Base-by-base conservation (phyloP, 2,888 invertebrate genomes). In the Stegana nigrithorax region DNA sequence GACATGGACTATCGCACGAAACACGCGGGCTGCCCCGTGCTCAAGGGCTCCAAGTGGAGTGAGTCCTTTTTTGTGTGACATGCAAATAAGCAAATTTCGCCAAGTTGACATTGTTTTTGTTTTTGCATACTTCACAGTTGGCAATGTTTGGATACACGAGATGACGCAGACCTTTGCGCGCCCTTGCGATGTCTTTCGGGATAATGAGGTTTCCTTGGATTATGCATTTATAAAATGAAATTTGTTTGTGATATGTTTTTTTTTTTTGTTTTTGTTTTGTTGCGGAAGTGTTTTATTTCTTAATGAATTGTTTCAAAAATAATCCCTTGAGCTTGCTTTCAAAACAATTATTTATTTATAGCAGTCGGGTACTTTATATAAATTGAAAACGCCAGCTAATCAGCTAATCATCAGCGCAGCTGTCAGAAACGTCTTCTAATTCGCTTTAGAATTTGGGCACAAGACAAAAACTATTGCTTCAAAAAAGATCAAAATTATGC, bases 41-140 rank as follows among this genome's bases (percentile, higher is more conserved):
- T 98, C 17, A 91, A 95, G 7, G 98, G 98, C 55, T 93, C 94
- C 45, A 98, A 98, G 88, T 98, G 98, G 98, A 97, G 96, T 95
- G 67, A 80, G 82, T 80, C 62, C 7, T 26, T 36, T 27, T 26
- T 25, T 6, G 17, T 42, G n/a, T 6, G 10, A 47, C 17, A 12
- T 17, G 21, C 23, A 12, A 19, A 21, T 36, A 32, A 27, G 7
- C 27, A 53, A 36, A 36, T 23, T 14, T 53, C 19, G 19, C 53
- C 1, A 45, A 47, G 17, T 58, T 29, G 42, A 23, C 25, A n/a
- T 45, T 17, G 55, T 36, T 4, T n/a, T 3, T 25, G n/a, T 17
- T 29, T 29, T 7, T 36, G 36, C 12, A 12, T 26, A 23, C 47
- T 29, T 73, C 72, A 7, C 66, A 92, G 93, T 93, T 65, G 91